These are phyloP conservation scores for Chorisops tibialis DNA, from an alignment of 2,888 invertebrate species.

Conservation along the genomic window DNA sequence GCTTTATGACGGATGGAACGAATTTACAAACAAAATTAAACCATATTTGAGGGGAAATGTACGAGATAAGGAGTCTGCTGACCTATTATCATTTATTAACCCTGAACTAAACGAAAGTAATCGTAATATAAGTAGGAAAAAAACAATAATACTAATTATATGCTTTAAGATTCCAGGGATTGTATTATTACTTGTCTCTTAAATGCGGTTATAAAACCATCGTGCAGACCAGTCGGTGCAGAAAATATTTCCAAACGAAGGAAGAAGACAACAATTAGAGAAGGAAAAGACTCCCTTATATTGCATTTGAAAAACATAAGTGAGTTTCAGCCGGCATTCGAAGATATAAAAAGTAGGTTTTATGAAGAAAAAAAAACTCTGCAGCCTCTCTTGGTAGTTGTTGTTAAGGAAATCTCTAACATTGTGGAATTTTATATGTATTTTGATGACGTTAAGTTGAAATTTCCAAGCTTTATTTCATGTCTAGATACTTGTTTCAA, in stretches of 20 bases:
- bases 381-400: background rate
- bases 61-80: too few species aligned
- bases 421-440: constrained; percentile 2
- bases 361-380: background rate
- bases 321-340: background rate
- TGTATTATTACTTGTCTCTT: background rate
- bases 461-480: background rate
- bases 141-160: constrained; percentile 1
- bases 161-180: constrained; percentile 9
- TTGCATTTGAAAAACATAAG: background rate
- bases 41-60: too few species aligned
- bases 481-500: constrained; percentile 10
- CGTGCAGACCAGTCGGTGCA: background rate
- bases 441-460: background rate
- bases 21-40: background rate
- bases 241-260: background rate
- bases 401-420: background rate
- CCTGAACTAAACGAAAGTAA: background rate
- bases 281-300: constrained; percentile 8
- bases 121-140: background rate
- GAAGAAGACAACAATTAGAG: constrained; percentile 11
- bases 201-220: constrained; percentile 8
- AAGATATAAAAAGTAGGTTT: background rate
- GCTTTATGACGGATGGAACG: background rate
- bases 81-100: too few species aligned